Evolutionary conservation across 2,113 vertebrate genomes (phyloP).

Genomic region (Puma concolor): DNA sequence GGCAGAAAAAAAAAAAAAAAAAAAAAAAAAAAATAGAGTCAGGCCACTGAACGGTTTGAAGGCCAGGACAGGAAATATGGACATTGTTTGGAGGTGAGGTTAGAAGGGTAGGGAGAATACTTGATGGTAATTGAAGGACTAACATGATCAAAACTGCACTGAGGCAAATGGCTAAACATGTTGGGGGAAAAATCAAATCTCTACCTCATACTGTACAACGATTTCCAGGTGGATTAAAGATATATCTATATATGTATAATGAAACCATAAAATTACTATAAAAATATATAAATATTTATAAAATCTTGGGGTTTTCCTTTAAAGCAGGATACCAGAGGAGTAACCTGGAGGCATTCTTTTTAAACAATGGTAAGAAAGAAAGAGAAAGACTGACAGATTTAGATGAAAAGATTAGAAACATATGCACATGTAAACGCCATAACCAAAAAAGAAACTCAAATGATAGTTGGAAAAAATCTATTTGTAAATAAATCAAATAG

Average conservation of each 20-base stretch:
- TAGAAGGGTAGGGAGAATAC: background rate
- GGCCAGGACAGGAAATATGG: background rate
- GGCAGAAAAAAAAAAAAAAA: background rate
- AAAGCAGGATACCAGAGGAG: background rate
- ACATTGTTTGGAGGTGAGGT: background rate
- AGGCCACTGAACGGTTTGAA: background rate
- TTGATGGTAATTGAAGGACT: background rate
- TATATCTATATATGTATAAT: background rate
- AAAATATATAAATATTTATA: background rate
- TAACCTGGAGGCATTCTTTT: background rate
- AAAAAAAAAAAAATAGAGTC: background rate
- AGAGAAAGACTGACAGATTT: background rate
- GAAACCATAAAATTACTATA: background rate
- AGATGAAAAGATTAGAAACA: background rate
- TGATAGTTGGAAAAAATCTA: background rate
- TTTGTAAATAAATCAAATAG: background rate
- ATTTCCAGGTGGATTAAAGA: background rate
- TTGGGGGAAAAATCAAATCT: background rate
- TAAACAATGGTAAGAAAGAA: background rate
- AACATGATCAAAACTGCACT: background rate
- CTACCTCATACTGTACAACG: background rate
- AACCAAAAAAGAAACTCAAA: background rate
- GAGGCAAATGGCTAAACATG: background rate
- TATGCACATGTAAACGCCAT: background rate
- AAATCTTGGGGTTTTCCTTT: background rate